Conservation (phyloP, 2,888 invertebrate species). For the Amiota mariae region DNA sequence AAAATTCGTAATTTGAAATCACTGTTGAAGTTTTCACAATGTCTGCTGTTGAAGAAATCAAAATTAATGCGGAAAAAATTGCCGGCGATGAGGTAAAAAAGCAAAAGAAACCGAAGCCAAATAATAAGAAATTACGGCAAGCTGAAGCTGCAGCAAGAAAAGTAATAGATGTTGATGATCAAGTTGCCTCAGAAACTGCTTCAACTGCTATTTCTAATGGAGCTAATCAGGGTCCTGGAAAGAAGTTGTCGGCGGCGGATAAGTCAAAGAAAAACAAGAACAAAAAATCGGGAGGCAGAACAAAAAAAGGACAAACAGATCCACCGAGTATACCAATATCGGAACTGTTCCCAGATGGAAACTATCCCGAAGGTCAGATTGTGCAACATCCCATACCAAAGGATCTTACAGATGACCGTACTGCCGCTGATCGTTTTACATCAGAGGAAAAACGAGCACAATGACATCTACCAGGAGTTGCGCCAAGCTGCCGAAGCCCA, state of each 20-base stretch:
- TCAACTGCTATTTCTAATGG: conserved; percentile 66
- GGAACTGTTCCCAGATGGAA: conserved; percentile 88
- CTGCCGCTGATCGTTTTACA: conserved; percentile 88
- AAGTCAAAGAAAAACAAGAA: conserved; percentile 75
- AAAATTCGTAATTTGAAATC: background rate
- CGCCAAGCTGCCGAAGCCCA: conserved; percentile 98
- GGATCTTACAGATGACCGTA: conserved; percentile 83
- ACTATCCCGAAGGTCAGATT: conserved; percentile 92
- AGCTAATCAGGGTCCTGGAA: conserved; percentile 45
- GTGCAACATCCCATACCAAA: conserved; percentile 82
- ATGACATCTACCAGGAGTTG: conserved; percentile 88
- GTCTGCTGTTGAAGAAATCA: conserved; percentile 59
- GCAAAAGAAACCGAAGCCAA: conserved; percentile 93
- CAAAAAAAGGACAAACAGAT: conserved; percentile 78
- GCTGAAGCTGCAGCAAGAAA: conserved; percentile 70
- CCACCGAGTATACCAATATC: conserved; percentile 91
- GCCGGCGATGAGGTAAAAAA: conserved; percentile 78
- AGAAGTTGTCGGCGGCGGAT: conserved; percentile 45
- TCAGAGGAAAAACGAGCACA: conserved; percentile 92
- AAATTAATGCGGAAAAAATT: conserved; percentile 39
- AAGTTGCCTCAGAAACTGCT: conserved; percentile 72
- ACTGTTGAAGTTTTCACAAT: conserved; percentile 39
- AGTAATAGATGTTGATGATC: conserved; percentile 52
- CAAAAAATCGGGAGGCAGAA: conserved; percentile 65
- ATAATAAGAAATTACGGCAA: conserved; percentile 77